Conservation (phyloP, 2,113 vertebrate species). For the Gymnocephalus cernua region DNA sequence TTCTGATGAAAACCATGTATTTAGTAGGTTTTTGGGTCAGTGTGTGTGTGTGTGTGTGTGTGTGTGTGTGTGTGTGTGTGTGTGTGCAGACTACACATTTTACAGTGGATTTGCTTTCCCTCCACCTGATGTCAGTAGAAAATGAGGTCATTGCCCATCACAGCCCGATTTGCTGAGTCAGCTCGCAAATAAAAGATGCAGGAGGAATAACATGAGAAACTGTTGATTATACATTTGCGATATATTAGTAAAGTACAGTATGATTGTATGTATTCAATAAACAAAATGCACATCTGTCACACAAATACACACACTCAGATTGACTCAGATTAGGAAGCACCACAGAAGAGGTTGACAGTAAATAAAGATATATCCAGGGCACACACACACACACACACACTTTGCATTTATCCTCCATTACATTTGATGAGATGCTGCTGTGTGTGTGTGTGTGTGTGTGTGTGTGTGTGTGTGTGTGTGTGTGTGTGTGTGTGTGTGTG, state of each 20-base stretch:
- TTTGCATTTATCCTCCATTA: background rate
- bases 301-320: background rate
- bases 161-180: slow-evolving; percentile 45
- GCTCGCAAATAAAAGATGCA: slow-evolving; percentile 11
- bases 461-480: slow-evolving; percentile 3
- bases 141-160: slow-evolving; percentile 42
- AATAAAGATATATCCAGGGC: background rate
- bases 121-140: slow-evolving; percentile 40
- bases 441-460: background rate
- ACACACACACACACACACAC: background rate
- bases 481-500: background rate
- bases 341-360: background rate
- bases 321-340: background rate
- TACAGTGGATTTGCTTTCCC: slow-evolving; percentile 19
- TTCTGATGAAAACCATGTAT: slow-evolving; percentile 3
- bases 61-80: background rate
- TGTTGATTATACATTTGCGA: background rate
- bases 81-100: background rate
- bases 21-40: slow-evolving; percentile 53
- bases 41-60: slow-evolving; percentile 15
- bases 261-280: background rate
- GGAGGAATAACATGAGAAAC: background rate
- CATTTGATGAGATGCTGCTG: background rate
- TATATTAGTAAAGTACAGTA: background rate
- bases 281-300: background rate